phyloP scores from a whole-genome alignment of 2,113 vertebrate species.

The Corythornis madagascariensis region DNA sequence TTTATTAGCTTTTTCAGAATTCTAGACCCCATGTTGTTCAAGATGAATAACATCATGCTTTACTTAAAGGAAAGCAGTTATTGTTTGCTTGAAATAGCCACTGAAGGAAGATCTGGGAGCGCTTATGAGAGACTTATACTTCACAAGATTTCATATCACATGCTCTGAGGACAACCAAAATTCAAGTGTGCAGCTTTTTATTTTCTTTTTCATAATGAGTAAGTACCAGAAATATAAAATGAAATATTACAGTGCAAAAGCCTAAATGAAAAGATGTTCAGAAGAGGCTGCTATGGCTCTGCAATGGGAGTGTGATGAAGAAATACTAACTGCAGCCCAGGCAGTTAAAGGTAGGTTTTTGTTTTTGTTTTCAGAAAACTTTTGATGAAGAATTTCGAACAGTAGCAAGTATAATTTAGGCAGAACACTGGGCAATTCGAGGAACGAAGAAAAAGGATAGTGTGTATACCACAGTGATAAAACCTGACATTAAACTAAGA shows the following conservation, averaged over 20 bases:
- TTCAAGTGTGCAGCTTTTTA: neutral
- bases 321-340: neutral
- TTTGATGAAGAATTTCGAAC: neutral
- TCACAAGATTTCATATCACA: neutral
- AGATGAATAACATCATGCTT: neutral
- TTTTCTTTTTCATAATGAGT: neutral
- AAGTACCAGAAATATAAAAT: neutral
- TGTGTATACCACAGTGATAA: rapidly evolving
- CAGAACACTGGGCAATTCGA: neutral
- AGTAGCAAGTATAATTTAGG: neutral
- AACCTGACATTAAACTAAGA: neutral
- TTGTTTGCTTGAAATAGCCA: neutral
- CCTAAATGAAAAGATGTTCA: neutral
- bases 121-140: neutral
- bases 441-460: neutral
- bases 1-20: slow-evolving; percentile 47
- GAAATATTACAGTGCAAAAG: neutral
- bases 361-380: neutral
- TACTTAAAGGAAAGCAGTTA: neutral
- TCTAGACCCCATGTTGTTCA: slow-evolving; percentile 1
- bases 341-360: neutral
- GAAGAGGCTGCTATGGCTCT: neutral
- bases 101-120: neutral
- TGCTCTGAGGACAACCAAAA: neutral
- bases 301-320: neutral